These are phyloP conservation scores for Pseudorhombus dupliciocellatus DNA, from an alignment of 2,113 vertebrate species.

Conservation along the genomic window DNA sequence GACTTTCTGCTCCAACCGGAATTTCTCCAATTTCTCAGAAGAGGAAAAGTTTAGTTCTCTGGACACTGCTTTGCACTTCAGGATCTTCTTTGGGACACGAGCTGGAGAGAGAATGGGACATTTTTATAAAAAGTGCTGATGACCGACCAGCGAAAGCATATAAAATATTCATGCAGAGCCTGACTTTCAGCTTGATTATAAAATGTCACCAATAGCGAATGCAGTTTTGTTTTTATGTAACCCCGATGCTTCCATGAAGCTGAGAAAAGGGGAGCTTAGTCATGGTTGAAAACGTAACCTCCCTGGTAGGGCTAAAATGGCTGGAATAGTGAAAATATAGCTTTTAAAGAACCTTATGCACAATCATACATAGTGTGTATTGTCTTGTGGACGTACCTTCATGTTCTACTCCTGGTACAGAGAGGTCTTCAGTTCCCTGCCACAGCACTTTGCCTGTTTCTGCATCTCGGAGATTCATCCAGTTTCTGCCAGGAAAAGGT, in stretches of 20 bases:
- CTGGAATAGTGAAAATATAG: background rate
- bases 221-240: background rate
- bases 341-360: background rate
- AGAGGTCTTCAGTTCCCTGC: conserved; percentile 98
- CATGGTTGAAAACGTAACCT: background rate
- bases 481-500: conserved; percentile 86
- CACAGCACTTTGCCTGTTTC: conserved; percentile 98
- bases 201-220: background rate
- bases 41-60: conserved; percentile 99
- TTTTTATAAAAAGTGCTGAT: conserved; percentile 26
- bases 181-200: background rate
- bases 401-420: conserved; percentile 95
- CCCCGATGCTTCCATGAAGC: background rate
- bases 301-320: background rate
- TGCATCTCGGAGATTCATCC: conserved; percentile 99
- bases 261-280: background rate
- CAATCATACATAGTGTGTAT: background rate
- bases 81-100: conserved; percentile 98
- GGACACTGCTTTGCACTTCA: conserved; percentile 98
- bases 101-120: conserved; percentile 77
- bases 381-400: conserved; percentile 85
- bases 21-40: conserved; percentile 98
- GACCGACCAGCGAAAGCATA: background rate
- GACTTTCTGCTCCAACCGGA: conserved; percentile 98
- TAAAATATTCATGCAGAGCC: background rate